These are phyloP conservation scores for Stictonetta naevosa DNA, from an alignment of 2,113 vertebrate genomes.

Conservation along the genomic window DNA sequence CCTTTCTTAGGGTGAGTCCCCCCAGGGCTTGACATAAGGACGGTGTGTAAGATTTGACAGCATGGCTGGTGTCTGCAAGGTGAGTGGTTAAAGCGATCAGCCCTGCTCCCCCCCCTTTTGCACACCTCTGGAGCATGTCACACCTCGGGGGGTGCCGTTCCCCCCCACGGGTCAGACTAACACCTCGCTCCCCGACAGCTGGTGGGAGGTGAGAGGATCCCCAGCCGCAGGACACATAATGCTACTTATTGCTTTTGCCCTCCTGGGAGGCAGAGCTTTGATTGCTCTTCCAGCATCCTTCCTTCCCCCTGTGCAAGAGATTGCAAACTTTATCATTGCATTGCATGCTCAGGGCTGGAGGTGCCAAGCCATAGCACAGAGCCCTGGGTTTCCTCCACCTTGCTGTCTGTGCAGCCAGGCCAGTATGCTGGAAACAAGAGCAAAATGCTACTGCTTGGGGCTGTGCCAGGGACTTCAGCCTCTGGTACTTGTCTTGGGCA, in stretches of 20 bases:
- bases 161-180: background rate
- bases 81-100: background rate
- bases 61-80: background rate
- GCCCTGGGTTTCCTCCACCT: background rate
- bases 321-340: accelerated
- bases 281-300: background rate
- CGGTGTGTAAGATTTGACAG: background rate
- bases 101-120: background rate
- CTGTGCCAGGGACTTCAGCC: background rate
- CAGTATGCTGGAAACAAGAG: background rate
- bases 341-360: background rate
- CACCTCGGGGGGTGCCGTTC: background rate
- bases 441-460: background rate
- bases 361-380: accelerated
- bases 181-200: accelerated
- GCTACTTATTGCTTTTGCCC: background rate
- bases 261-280: background rate
- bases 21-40: background rate
- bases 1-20: background rate
- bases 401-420: background rate
- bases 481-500: background rate
- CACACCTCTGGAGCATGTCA: background rate
- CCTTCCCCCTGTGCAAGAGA: background rate
- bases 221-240: accelerated
- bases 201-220: background rate